phyloP scores from a whole-genome alignment of 2,888 invertebrate species.

The Drosophila ezoana region DNA sequence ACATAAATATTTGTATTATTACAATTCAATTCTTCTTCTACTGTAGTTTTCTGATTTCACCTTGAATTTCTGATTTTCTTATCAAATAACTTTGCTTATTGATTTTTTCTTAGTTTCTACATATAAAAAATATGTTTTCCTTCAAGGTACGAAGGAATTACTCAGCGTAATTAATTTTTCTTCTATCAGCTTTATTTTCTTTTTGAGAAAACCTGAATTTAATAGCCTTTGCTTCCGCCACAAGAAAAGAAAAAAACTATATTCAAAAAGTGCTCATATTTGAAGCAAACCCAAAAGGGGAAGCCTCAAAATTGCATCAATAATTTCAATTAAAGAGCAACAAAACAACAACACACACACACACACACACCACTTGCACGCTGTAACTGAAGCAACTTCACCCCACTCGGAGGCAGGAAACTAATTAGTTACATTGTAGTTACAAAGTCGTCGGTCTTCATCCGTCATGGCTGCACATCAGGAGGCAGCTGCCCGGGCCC shows the following conservation, averaged over 20 bases:
- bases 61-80: too few relatives aligned
- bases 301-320: constrained; percentile 68
- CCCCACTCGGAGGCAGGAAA: constrained; percentile 49
- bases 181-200: not conserved
- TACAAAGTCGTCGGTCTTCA: constrained; percentile 74
- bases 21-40: too few relatives aligned
- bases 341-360: constrained; percentile 23
- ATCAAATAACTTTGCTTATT: too few relatives aligned
- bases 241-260: not conserved
- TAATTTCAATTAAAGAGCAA: constrained; percentile 68
- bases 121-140: too few relatives aligned
- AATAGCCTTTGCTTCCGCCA: constrained; percentile 8
- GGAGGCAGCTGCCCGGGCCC: not conserved
- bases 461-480: constrained; percentile 62
- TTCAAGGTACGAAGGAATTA: too few relatives aligned
- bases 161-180: not conserved
- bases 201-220: constrained; percentile 2
- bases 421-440: constrained; percentile 70
- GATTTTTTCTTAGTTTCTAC: too few relatives aligned
- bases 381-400: not conserved
- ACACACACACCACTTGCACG: too few relatives aligned
- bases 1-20: too few relatives aligned
- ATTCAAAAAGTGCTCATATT: not conserved
- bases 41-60: too few relatives aligned
- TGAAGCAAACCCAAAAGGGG: constrained; percentile 8